Base-by-base conservation (phyloP, 2,113 vertebrate species). In the Oceanodroma tethys region DNA sequence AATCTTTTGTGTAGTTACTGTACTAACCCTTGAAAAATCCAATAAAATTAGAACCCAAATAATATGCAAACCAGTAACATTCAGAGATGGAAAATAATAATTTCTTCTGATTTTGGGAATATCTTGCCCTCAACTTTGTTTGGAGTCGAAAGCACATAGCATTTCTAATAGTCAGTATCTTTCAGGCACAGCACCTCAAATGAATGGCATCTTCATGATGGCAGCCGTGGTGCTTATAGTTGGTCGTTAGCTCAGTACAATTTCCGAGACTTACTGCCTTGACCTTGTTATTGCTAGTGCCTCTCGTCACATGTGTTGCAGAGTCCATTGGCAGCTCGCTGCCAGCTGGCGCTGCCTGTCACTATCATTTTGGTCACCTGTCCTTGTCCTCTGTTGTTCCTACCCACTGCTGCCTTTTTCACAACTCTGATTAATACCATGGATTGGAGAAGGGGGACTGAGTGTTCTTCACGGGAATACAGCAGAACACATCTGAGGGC, bases 91-190 rank as follows among this genome's bases (percentile, higher is more conserved):
- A 78, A 88, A 74, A 48, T 7, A 71, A 12, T 48, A 21, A 7
- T 30, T 75, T 73, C 19, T 73, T 66, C 42, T 62, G 30, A 26
- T 76, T 65, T 75, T 18, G 16, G 7, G 7, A 50, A 3, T 52
- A n/a, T 58, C 11, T 36, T 74, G 15, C 38, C 29, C 18, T 36
- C 36, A 42, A 4, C 6, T 88, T 83, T 40, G 16, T 68, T 68
- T 55, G 22, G 18, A 63, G 34, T 32, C 0, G 0, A 66, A 83
- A 86, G 5, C 30, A 58, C 13, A 29, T 10, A 59, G 36, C 12
- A 53, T 56, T 81, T 73, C 40, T 70, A 63, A 30, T 15, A 29
- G 34, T 40, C 23, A 50, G 6, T 42, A 8, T 42, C 17, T 83
- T 83, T 86, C 40, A 68, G 53, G 9, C 38, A 60, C 34, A 34